These are phyloP conservation scores for Drosophila leontia DNA, from an alignment of 1,140 invertebrate genomes.

Conservation along the genomic window DNA sequence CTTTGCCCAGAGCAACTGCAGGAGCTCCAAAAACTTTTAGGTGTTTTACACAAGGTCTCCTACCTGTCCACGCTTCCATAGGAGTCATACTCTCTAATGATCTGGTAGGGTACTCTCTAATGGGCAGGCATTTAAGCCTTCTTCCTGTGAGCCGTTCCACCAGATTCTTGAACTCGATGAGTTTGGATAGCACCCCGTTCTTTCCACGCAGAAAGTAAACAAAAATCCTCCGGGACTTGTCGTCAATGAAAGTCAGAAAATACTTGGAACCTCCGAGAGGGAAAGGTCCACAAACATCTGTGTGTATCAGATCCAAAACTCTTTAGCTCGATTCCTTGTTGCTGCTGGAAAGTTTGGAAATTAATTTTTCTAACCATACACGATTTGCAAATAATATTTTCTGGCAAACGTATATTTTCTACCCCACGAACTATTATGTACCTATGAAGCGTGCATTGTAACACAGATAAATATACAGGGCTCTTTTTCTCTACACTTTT, in stretches of 20 bases:
- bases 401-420: too few relatives aligned
- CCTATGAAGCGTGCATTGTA: too few relatives aligned
- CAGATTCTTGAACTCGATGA: neutral
- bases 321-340: too few relatives aligned
- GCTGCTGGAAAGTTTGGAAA: too few relatives aligned
- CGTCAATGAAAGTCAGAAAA: neutral
- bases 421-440: too few relatives aligned
- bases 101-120: neutral
- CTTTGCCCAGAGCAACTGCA: slow-evolving; percentile 6
- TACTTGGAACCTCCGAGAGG: neutral
- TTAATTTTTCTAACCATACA: too few relatives aligned
- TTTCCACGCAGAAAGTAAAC: neutral
- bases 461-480: too few relatives aligned
- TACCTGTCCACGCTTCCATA: slow-evolving; percentile 11
- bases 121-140: neutral
- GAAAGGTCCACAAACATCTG: neutral
- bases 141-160: neutral
- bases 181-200: neutral
- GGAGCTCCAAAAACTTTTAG: slow-evolving; percentile 5
- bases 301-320: neutral
- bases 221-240: neutral
- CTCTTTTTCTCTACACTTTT: too few relatives aligned
- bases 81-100: neutral
- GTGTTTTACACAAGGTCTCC: neutral
- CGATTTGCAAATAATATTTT: too few relatives aligned